These are phyloP conservation scores for Okamejei kenojei DNA, from an alignment of 2,797 vertebrate species.

Conservation along the genomic window DNA sequence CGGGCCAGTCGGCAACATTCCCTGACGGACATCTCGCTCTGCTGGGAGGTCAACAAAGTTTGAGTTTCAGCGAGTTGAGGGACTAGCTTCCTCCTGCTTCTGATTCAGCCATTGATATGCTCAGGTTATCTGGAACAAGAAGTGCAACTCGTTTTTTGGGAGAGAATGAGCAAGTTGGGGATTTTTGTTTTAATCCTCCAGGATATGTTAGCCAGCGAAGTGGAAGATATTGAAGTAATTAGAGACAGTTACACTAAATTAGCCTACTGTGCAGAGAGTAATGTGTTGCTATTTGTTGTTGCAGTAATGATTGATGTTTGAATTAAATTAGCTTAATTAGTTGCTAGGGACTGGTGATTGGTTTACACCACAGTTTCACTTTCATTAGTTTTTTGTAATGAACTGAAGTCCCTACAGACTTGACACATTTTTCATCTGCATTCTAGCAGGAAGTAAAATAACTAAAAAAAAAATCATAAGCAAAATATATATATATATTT, in stretches of 20 bases:
- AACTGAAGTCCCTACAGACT: background rate
- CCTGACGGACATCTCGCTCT: too few species aligned
- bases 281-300: background rate
- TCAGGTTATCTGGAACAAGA: background rate
- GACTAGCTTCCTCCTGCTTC: too few species aligned
- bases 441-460: background rate
- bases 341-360: background rate
- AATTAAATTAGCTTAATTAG: slow-evolving; percentile 23
- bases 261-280: background rate
- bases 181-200: background rate
- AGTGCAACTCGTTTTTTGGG: background rate
- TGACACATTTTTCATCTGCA: background rate
- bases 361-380: background rate
- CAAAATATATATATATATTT: too few species aligned
- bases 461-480: too few species aligned
- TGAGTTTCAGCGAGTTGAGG: too few species aligned
- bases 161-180: background rate
- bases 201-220: background rate
- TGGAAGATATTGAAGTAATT: slow-evolving; percentile 2
- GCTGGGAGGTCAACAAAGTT: too few species aligned
- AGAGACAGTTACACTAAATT: background rate
- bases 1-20: too few species aligned
- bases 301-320: background rate
- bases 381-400: slow-evolving; percentile 4
- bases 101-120: background rate